Conservation (phyloP, 37 sponge, comb jelly and placozoan species). For the Corticium candelabrum region DNA sequence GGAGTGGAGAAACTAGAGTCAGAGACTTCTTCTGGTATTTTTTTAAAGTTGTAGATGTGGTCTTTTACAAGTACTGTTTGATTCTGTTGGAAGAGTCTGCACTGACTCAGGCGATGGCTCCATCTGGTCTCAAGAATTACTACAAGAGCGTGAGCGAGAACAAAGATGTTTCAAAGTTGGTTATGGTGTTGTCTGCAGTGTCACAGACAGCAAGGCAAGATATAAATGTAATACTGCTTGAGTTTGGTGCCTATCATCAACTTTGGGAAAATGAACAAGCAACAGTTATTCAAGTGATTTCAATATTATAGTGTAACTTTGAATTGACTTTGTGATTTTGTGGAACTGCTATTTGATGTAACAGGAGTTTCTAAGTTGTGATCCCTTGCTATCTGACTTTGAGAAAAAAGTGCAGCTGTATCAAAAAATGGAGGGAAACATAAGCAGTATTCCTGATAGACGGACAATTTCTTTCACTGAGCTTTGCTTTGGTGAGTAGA, state of each 20-base stretch:
- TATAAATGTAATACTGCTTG: conserved; percentile 21
- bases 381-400: conserved; percentile 65
- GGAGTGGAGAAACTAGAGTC: neutral
- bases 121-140: conserved; percentile 23
- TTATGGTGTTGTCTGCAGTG: conserved; percentile 36
- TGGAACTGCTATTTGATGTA: too few species aligned
- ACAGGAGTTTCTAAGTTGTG: too few species aligned
- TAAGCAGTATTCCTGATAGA: conserved; percentile 36
- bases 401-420: conserved; percentile 13
- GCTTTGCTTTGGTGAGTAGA: too few species aligned
- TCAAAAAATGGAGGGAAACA: conserved; percentile 27
- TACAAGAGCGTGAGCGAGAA: conserved; percentile 59
- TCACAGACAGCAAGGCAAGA: conserved; percentile 61
- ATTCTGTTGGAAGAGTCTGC: neutral
- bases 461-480: too few species aligned
- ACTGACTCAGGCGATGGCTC: neutral
- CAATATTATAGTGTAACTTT: too few species aligned
- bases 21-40: too few species aligned
- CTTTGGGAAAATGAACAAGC: conserved; percentile 79
- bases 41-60: too few species aligned
- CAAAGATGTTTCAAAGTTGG: conserved; percentile 82
- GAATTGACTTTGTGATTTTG: too few species aligned
- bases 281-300: too few species aligned
- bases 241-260: conserved; percentile 51
- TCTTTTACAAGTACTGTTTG: too few species aligned